phyloP scores from a whole-genome alignment of 2,888 invertebrate genomes.

The Drosophila pseudotakahashii region DNA sequence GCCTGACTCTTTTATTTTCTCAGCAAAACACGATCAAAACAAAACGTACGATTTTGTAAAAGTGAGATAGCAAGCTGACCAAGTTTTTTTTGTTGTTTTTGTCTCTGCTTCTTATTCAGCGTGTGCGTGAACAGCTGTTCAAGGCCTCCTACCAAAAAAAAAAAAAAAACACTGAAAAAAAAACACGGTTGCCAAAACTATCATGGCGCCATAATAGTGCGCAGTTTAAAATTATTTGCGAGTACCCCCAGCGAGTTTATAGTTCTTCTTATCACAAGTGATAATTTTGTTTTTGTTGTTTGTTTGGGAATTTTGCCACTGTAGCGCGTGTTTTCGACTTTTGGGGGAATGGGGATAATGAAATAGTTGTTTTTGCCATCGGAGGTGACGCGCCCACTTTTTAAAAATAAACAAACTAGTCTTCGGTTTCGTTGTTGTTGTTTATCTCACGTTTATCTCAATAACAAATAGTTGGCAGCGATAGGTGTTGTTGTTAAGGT shows the following conservation, averaged over 20 bases:
- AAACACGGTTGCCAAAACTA: conserved; percentile 25
- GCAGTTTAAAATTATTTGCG: conserved; percentile 44
- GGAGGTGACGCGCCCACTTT: conserved; percentile 69
- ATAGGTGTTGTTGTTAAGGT: conserved; percentile 28
- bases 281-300: conserved; percentile 47
- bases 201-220: conserved; percentile 52
- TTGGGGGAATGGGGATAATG: conserved; percentile 4
- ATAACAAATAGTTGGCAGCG: conserved; percentile 65
- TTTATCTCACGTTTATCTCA: conserved; percentile 54
- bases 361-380: conserved; percentile 14
- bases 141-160: conserved; percentile 47
- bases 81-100: conserved; percentile 47
- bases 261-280: conserved; percentile 36
- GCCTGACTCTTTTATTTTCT: conserved; percentile 21
- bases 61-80: conserved; percentile 70
- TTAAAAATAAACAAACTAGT: conserved; percentile 43
- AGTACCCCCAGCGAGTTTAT: conserved; percentile 33
- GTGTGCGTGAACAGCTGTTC: conserved; percentile 61
- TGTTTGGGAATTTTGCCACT: conserved; percentile 9
- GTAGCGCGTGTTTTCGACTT: conserved; percentile 45
- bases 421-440: conserved; percentile 47
- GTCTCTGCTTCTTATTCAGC: conserved; percentile 25
- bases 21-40: conserved; percentile 65
- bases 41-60: conserved; percentile 83
- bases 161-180: conserved; percentile 10